Conservation (phyloP, 2,797 vertebrate genomes). For the Oryzias sinensis region DNA sequence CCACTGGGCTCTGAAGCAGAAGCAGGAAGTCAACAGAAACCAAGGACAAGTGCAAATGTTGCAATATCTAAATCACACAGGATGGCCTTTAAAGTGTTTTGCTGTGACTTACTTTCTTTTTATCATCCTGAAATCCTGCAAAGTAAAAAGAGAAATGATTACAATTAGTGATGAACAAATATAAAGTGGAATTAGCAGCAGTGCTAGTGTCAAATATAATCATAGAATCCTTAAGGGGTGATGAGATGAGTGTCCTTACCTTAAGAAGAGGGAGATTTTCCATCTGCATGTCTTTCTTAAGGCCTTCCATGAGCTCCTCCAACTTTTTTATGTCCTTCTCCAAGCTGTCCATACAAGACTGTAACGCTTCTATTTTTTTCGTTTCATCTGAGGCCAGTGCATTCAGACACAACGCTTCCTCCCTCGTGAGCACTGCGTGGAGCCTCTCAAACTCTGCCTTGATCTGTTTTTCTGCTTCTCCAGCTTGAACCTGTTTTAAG, state of each 20-base stretch:
- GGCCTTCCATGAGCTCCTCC: conserved; percentile 47
- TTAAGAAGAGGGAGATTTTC: conserved; percentile 62
- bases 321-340: conserved; percentile 44
- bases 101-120: conserved; percentile 71
- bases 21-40: not conserved
- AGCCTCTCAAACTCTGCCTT: conserved; percentile 73
- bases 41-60: not conserved
- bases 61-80: not conserved
- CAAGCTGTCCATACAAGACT: conserved; percentile 36
- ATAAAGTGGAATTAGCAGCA: conserved; percentile 9
- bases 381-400: conserved; percentile 65
- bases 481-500: conserved; percentile 64
- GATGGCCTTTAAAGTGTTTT: not conserved
- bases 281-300: conserved; percentile 73
- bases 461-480: conserved; percentile 68
- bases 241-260: conserved; percentile 24
- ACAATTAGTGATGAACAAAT: too few relatives aligned
- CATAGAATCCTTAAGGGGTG: not conserved
- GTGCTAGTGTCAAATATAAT: not conserved
- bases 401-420: conserved; percentile 62
- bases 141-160: conserved; percentile 20
- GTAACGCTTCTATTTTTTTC: conserved; percentile 51
- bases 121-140: conserved; percentile 73
- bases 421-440: conserved; percentile 45
- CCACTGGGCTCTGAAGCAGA: conserved; percentile 70